Conservation (phyloP, 2,888 invertebrate species). For the Stenodera caucasica region DNA sequence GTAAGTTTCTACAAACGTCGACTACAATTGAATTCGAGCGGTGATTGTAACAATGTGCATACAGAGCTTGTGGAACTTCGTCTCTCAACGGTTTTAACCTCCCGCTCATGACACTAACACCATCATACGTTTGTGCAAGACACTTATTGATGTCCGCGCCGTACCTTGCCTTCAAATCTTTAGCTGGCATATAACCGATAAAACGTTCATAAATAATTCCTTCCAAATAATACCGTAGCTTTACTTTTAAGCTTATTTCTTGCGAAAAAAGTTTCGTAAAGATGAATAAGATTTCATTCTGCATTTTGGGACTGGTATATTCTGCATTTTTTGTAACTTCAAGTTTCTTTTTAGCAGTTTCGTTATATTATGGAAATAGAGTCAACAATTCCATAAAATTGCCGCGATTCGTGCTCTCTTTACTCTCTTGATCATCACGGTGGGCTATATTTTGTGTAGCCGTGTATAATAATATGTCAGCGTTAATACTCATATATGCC, state of each 20-base stretch:
- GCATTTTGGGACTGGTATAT: constrained; percentile 16
- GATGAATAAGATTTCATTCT: constrained; percentile 18
- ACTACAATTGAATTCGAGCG: constrained; percentile 20
- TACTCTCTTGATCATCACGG: constrained; percentile 11
- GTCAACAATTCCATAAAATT: constrained; percentile 18
- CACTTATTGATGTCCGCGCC: constrained; percentile 17
- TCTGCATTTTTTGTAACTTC: constrained; percentile 11
- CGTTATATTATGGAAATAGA: constrained; percentile 12
- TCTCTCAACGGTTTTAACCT: constrained; percentile 14
- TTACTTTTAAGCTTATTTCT: not conserved
- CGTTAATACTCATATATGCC: constrained; percentile 12
- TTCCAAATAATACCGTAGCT: constrained; percentile 14
- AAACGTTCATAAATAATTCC: constrained; percentile 20
- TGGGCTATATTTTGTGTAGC: constrained; percentile 11
- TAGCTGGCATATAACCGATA: constrained; percentile 18
- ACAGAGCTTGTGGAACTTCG: constrained; percentile 17
- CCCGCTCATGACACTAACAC: constrained; percentile 24
- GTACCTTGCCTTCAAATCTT: constrained; percentile 5
- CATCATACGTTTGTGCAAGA: constrained; percentile 23
- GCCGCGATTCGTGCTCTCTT: constrained; percentile 8
- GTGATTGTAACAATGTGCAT: constrained; percentile 23
- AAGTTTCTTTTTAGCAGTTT: constrained; percentile 4
- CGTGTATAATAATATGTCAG: constrained; percentile 9
- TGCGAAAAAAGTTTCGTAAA: constrained; percentile 13
- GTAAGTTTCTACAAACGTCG: constrained; percentile 20